Evolutionary conservation across 2,888 invertebrate genomes (phyloP).

Genomic region (Oligia fasciuncula): DNA sequence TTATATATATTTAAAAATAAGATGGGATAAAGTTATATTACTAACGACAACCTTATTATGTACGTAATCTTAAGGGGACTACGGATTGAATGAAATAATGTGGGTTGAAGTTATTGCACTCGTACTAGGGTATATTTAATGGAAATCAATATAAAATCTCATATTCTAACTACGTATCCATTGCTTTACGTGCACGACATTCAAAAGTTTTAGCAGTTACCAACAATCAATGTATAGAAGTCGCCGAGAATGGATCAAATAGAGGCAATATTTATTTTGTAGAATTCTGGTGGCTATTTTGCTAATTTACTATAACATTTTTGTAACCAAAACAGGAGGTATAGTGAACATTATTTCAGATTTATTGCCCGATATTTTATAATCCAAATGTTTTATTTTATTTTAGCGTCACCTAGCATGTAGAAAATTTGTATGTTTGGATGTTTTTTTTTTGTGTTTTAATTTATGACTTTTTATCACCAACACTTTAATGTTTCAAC

Average conservation of each 20-base stretch:
- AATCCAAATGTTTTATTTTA: conserved; percentile 35
- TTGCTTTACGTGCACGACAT: conserved; percentile 53
- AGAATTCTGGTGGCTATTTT: conserved; percentile 16
- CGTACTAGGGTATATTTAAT: conserved; percentile 71
- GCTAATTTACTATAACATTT: conserved; percentile 11
- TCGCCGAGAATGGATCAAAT: conserved; percentile 46
- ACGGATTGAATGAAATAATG: conserved; percentile 75
- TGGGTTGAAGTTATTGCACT: conserved; percentile 77
- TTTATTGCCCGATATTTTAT: conserved; percentile 31
- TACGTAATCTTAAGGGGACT: conserved; percentile 79
- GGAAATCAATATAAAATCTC: conserved; percentile 62
- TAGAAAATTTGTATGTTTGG: conserved; percentile 5
- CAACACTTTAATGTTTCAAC: conserved; percentile 13
- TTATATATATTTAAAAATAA: conserved; percentile 78
- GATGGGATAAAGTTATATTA: conserved; percentile 83
- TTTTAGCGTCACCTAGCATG: conserved; percentile 32
- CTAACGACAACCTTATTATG: conserved; percentile 87
- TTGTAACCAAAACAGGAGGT: conserved; percentile 11
- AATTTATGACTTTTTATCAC: conserved; percentile 25
- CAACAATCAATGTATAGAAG: conserved; percentile 46
- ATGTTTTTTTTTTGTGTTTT: background rate
- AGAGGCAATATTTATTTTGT: conserved; percentile 14
- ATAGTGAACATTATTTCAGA: conserved; percentile 7
- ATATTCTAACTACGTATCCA: conserved; percentile 50
- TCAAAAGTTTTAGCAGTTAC: conserved; percentile 43